These are phyloP conservation scores for Tinamus major DNA, from an alignment of 2,797 vertebrate genomes.

Conservation along the genomic window DNA sequence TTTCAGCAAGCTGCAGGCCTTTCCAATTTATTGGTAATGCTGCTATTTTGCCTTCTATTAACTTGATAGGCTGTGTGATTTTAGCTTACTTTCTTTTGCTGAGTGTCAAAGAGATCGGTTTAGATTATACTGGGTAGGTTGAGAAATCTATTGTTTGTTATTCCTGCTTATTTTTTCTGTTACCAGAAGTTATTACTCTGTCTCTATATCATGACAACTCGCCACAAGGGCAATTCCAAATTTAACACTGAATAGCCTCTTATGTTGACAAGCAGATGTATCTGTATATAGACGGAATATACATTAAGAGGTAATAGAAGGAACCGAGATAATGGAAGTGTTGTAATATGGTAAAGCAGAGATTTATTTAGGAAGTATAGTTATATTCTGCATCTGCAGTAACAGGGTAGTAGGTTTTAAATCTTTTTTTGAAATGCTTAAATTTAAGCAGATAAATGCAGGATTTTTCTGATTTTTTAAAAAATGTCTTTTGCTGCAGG, in stretches of 20 bases:
- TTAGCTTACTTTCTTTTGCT: not conserved
- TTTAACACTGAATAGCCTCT: not conserved
- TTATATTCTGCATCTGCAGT: not conserved
- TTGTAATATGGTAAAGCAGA: not conserved
- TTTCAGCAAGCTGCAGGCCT: not conserved
- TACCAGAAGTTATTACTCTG: not conserved
- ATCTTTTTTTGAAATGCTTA: not conserved
- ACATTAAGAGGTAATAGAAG: not conserved
- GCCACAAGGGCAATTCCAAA: not conserved
- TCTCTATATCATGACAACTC: not conserved
- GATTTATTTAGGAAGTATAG: not conserved
- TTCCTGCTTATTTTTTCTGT: not conserved
- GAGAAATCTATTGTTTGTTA: conserved; percentile 10
- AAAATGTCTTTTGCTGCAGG: not conserved
- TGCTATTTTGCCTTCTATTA: not conserved
- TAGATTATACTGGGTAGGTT: not conserved
- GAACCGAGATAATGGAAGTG: not conserved
- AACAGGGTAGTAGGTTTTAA: not conserved
- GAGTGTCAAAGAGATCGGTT: not conserved
- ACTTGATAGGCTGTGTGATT: not conserved
- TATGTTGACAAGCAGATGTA: not conserved
- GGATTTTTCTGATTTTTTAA: not conserved
- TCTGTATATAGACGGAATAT: not conserved
- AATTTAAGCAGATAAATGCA: not conserved
- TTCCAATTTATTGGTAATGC: not conserved